phyloP scores from a whole-genome alignment of 2,888 invertebrate genomes.

The Blomia tropicalis region DNA sequence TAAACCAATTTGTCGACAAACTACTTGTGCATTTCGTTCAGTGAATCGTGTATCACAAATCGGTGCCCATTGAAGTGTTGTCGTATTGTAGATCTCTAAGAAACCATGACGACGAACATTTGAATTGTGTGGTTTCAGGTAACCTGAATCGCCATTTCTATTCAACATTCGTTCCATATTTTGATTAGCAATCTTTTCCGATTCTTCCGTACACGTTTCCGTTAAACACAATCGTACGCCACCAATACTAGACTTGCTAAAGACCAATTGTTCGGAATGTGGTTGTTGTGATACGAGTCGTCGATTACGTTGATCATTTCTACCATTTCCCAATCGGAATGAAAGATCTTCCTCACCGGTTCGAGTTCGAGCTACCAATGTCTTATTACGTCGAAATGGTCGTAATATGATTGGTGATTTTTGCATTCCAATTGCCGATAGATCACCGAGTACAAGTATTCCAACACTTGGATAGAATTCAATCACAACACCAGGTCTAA shows the following conservation, averaged over 20 bases:
- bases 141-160: neutral
- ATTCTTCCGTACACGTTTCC: constrained; percentile 27
- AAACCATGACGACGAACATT: constrained; percentile 57
- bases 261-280: neutral
- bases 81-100: constrained; percentile 81
- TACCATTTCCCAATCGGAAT: neutral
- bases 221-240: constrained; percentile 30
- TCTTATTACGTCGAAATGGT: constrained; percentile 27
- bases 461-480: constrained; percentile 93
- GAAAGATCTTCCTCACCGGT: constrained; percentile 1
- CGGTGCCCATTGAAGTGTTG: constrained; percentile 89
- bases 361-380: neutral
- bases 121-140: neutral
- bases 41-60: constrained; percentile 90
- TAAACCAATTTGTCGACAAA: constrained; percentile 78
- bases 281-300: neutral
- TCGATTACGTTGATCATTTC: neutral
- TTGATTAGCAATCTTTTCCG: neutral
- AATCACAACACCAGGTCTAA: constrained; percentile 71
- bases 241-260: constrained; percentile 18
- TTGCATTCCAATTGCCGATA: constrained; percentile 60
- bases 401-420: constrained; percentile 31
- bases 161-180: neutral
- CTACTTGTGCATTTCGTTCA: constrained; percentile 87
- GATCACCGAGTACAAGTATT: constrained; percentile 74